Base-by-base conservation (phyloP, 1,140 invertebrate genomes). In the Dreissena rostriformis region DNA sequence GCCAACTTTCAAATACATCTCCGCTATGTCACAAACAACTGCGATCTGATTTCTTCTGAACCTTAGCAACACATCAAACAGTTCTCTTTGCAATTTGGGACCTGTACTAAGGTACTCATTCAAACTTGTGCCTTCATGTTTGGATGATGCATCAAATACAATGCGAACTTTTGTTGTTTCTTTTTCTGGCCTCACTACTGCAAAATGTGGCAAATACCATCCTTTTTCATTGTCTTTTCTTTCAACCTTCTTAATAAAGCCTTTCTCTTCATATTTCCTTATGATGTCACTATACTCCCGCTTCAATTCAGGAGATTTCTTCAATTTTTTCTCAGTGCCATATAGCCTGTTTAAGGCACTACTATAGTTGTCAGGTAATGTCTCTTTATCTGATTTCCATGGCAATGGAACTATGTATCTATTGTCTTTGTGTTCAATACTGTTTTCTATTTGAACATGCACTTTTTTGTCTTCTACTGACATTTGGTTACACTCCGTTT, bases 131-230 rank as follows among this genome's bases (percentile, higher is more conserved):
- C 51, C 26, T 52, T 73, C 15, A 73, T 53, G 19, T 73, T 73
- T 73, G 12, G 71, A 26, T 39, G 71, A 73, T 51, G 71, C 71
- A 73, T 73, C 71, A 73, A 73, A 73, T 10, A 73, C 71, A 19
- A 73, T 53, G 17, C 71, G 22, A n/a, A 73, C 51, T 53, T 73
- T 73, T 29, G 71, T 73, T 39, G 83, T 81, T 8, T 55, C 11
- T 51, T 85, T 85, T 52, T 85, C 83, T 17, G 66, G 77, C 19
- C 61, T 26, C 12, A 85, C 22, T 17, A 85, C 65, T 12, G 77
- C 24, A 67, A 85, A 85, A 66, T 85, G 83, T n/a, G 83, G 83
- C 77, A 85, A 78, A 51, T 65, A 80, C 83, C 83, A 85, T n/a
- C 19, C 22, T 63, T 22, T 15, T 24, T 65, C n/a, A 61, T 19